These are phyloP conservation scores for Melanostoma mellinum DNA, from an alignment of 2,888 invertebrate species.

Conservation along the genomic window DNA sequence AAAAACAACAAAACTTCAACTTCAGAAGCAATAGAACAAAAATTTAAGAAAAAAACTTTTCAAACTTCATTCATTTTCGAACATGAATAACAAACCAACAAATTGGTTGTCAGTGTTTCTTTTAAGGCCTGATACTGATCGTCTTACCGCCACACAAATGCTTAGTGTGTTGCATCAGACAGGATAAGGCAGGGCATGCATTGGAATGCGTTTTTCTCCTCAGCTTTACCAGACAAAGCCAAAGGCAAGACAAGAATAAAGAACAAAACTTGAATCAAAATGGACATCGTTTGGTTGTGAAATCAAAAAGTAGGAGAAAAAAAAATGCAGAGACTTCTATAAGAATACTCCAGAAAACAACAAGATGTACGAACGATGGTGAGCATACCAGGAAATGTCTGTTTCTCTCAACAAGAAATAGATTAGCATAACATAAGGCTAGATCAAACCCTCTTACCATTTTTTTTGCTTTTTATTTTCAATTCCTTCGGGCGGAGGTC, in stretches of 20 bases:
- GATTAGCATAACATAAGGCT: conserved; percentile 71
- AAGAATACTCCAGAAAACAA: conserved; percentile 31
- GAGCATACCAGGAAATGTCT: conserved; percentile 36
- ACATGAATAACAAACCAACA: conserved; percentile 40
- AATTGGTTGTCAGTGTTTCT: not conserved
- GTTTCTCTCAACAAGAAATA: conserved; percentile 51
- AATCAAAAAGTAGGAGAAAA: conserved; percentile 5
- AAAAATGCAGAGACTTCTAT: conserved; percentile 48
- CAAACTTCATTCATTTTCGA: conserved; percentile 59
- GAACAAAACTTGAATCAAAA: conserved; percentile 23
- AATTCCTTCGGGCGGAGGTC: conserved; percentile 52
- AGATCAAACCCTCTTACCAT: conserved; percentile 44
- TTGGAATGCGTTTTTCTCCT: conserved; percentile 42
- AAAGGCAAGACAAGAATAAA: conserved; percentile 33
- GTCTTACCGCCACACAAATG: conserved; percentile 26
- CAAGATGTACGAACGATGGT: conserved; percentile 36
- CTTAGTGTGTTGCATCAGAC: conserved; percentile 4
- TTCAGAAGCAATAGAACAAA: not conserved
- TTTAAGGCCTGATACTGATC: not conserved
- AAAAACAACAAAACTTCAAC: too few species aligned
- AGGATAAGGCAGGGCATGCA: conserved; percentile 24
- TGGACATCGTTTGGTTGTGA: conserved; percentile 43
- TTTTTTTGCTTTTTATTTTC: conserved; percentile 32
- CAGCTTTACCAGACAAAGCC: conserved; percentile 40
- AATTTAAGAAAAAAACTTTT: conserved; percentile 15